A percentile compares a stretch with the other conserved stretches of the same genome.
These are phyloP conservation scores for Rambutsinella grinnellia DNA, from an alignment of 2,888 invertebrate genomes.

Conservation along the genomic window DNA sequence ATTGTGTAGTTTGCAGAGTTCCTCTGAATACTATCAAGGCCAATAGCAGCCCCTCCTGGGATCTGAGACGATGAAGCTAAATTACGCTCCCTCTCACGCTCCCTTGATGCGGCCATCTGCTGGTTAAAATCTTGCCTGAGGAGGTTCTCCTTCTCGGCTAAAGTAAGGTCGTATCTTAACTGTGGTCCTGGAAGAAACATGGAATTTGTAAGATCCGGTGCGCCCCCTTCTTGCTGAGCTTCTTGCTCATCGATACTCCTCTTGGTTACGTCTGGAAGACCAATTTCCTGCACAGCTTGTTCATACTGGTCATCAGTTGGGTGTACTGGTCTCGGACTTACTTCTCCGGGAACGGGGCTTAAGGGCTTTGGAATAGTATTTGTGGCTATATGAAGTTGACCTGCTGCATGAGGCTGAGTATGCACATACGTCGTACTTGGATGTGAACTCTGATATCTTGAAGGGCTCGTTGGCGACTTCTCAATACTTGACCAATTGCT, in stretches of 20 bases:
- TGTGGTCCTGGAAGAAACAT: constrained; percentile 16
- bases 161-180: constrained; percentile 14
- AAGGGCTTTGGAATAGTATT: constrained; percentile 15
- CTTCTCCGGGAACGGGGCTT: constrained; percentile 24
- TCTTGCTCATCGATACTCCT: constrained; percentile 27
- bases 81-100: constrained; percentile 60
- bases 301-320: constrained; percentile 1
- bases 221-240: constrained; percentile 18
- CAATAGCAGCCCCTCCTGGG: constrained; percentile 56
- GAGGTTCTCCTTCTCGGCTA: constrained; percentile 39
- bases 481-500: constrained; percentile 84
- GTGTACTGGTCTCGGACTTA: constrained; percentile 32
- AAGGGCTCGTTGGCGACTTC: constrained; percentile 81
- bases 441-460: constrained; percentile 50
- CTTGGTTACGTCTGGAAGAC: constrained; percentile 64
- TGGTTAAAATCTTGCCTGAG: constrained; percentile 55
- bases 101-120: constrained; percentile 57
- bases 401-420: constrained; percentile 30
- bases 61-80: constrained; percentile 55
- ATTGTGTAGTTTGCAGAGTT: constrained; percentile 49
- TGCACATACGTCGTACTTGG: constrained; percentile 43
- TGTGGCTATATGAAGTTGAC: neutral
- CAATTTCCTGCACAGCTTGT: constrained; percentile 9
- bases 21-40: constrained; percentile 57
- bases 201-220: constrained; percentile 40